Conservation (phyloP, 2,113 vertebrate genomes). For the Macheiramphus alcinus region DNA sequence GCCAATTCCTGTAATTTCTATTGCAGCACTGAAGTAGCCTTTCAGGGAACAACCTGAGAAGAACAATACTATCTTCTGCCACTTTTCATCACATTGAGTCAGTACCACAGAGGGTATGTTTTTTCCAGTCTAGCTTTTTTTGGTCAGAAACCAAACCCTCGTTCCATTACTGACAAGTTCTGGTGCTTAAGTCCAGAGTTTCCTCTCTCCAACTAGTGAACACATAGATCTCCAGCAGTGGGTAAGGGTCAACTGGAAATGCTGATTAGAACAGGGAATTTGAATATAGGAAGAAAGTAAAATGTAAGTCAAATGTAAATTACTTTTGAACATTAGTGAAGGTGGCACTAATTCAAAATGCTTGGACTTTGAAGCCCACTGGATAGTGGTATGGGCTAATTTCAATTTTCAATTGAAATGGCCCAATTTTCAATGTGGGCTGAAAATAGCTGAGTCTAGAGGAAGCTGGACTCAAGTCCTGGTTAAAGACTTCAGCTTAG, state of each 20-base stretch:
- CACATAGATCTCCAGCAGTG: not conserved
- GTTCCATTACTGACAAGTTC: not conserved
- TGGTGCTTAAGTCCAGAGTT: not conserved
- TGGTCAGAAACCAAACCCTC: not conserved
- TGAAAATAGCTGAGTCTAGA: not conserved
- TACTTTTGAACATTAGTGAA: not conserved
- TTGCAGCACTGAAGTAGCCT: not conserved
- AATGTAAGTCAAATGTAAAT: not conserved
- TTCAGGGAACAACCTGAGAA: not conserved
- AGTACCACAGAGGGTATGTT: not conserved
- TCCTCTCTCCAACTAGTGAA: not conserved
- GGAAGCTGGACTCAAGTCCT: not conserved
- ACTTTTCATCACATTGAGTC: not conserved
- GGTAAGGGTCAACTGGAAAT: not conserved
- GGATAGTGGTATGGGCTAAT: too few relatives aligned
- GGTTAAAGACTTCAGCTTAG: not conserved
- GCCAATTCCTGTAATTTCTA: not conserved
- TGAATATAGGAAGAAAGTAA: not conserved
- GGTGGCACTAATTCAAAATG: not conserved
- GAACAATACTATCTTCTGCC: not conserved
- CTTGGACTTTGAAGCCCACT: not conserved
- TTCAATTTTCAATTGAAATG: too few relatives aligned
- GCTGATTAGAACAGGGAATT: not conserved
- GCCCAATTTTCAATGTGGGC: not conserved
- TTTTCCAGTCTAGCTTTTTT: not conserved